These are phyloP conservation scores for Danio aesculapii DNA, from an alignment of 2,797 vertebrate genomes.

Conservation along the genomic window DNA sequence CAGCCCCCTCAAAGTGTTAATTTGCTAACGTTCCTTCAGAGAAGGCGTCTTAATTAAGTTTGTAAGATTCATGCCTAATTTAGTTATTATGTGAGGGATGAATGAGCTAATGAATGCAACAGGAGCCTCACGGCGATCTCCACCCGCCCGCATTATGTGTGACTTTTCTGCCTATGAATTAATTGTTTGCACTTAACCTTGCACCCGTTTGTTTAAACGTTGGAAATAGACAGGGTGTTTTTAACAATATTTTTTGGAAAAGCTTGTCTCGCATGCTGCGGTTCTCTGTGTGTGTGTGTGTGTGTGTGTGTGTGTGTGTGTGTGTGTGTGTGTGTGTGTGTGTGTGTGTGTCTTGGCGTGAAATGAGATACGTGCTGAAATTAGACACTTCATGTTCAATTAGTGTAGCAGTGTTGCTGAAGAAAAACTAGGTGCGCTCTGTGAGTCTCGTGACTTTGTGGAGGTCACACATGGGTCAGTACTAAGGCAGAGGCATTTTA, in stretches of 20 bases:
- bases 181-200: slow-evolving; percentile 71
- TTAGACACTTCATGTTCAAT: slow-evolving; percentile 19
- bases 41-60: slow-evolving; percentile 79
- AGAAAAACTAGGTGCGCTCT: not conserved
- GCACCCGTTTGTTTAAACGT: slow-evolving; percentile 66
- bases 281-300: not conserved
- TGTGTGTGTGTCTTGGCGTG: not conserved
- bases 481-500: not conserved
- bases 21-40: slow-evolving; percentile 77
- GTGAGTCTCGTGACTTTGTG: not conserved
- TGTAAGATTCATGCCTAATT: slow-evolving; percentile 80
- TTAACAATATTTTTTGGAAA: slow-evolving; percentile 29
- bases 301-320: not conserved
- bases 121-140: slow-evolving; percentile 62
- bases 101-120: slow-evolving; percentile 75
- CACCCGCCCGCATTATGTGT: slow-evolving; percentile 61
- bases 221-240: slow-evolving; percentile 55
- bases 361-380: slow-evolving; percentile 36
- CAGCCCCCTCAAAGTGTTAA: slow-evolving; percentile 74
- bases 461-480: slow-evolving; percentile 6
- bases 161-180: slow-evolving; percentile 64
- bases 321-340: not conserved
- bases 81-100: slow-evolving; percentile 74
- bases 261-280: slow-evolving; percentile 26
- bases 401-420: slow-evolving; percentile 15